These are phyloP conservation scores for Drosophila lacteicornis DNA, from an alignment of 1,140 invertebrate genomes.

Conservation along the genomic window DNA sequence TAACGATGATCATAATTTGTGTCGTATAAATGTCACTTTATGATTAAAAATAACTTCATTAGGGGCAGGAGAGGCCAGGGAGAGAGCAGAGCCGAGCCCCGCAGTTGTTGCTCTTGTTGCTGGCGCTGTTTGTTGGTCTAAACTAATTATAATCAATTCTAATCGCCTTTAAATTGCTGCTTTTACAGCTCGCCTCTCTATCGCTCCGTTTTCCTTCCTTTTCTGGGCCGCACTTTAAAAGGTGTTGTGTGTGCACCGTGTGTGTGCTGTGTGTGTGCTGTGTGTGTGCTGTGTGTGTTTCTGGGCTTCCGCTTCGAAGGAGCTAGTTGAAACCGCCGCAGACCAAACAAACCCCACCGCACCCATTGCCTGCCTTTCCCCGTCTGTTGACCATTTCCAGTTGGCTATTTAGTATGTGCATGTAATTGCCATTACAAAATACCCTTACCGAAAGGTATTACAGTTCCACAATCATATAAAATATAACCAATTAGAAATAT, in stretches of 20 bases:
- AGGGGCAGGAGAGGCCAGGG: conserved; percentile 6
- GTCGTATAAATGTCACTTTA: conserved; percentile 69
- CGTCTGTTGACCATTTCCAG: conserved; percentile 52
- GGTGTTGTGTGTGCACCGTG: conserved; percentile 49
- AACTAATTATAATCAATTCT: conserved; percentile 84
- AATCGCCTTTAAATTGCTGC: conserved; percentile 82
- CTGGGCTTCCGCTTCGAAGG: conserved; percentile 64
- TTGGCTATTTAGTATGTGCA: conserved; percentile 72
- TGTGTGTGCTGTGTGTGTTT: conserved; percentile 18
- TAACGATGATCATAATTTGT: conserved; percentile 53
- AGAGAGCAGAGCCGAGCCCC: not conserved
- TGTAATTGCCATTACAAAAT: conserved; percentile 49
- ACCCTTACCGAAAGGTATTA: conserved; percentile 1
- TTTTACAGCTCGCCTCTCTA: conserved; percentile 31
- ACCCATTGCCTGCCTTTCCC: not conserved
- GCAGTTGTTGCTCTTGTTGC: conserved; percentile 8
- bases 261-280: conserved; percentile 7
- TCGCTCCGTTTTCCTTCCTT: conserved; percentile 40
- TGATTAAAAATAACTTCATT: conserved; percentile 79
- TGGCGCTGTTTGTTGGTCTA: conserved; percentile 28
- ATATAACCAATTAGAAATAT: too few relatives aligned
- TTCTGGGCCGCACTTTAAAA: conserved; percentile 73
- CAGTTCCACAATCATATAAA: too few relatives aligned
- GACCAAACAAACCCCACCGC: conserved; percentile 14
- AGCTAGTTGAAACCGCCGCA: conserved; percentile 20